phyloP scores from a whole-genome alignment of 2,888 invertebrate genomes.

The Tetragonisca angustula region DNA sequence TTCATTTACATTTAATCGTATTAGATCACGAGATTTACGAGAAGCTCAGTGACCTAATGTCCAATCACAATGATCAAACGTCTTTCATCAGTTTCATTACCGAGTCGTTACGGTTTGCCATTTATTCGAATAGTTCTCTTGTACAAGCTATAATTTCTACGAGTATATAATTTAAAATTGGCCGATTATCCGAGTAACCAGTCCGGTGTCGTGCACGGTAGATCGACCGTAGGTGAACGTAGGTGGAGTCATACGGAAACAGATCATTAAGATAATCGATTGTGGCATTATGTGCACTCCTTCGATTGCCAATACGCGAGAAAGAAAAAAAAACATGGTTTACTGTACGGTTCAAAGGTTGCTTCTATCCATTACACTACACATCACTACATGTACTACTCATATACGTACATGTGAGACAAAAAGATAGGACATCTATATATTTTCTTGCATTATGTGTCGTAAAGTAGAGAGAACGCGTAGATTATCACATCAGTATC shows the following conservation, averaged over 20 bases:
- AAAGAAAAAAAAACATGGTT: conserved; percentile 12
- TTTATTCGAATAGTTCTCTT: conserved; percentile 15
- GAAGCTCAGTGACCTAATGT: neutral
- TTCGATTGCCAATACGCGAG: conserved; percentile 28
- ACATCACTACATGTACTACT: too few relatives aligned
- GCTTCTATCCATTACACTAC: neutral
- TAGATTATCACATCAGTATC: too few relatives aligned
- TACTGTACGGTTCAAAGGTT: conserved; percentile 17
- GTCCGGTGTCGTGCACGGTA: conserved; percentile 1
- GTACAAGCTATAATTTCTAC: conserved; percentile 31
- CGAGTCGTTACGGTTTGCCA: neutral
- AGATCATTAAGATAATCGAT: conserved; percentile 58
- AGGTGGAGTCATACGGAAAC: conserved; percentile 55
- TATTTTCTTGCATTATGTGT: too few relatives aligned
- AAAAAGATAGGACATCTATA: too few relatives aligned
- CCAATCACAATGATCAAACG: neutral
- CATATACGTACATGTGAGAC: too few relatives aligned
- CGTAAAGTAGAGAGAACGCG: too few relatives aligned
- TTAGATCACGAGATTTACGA: neutral
- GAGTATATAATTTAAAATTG: conserved; percentile 30
- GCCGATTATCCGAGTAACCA: conserved; percentile 44
- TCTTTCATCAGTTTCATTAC: neutral
- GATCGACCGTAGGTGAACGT: conserved; percentile 19
- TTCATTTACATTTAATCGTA: neutral
- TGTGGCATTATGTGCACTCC: conserved; percentile 38